phyloP scores from a whole-genome alignment of 2,888 invertebrate genomes.

The Apamea sordens region DNA sequence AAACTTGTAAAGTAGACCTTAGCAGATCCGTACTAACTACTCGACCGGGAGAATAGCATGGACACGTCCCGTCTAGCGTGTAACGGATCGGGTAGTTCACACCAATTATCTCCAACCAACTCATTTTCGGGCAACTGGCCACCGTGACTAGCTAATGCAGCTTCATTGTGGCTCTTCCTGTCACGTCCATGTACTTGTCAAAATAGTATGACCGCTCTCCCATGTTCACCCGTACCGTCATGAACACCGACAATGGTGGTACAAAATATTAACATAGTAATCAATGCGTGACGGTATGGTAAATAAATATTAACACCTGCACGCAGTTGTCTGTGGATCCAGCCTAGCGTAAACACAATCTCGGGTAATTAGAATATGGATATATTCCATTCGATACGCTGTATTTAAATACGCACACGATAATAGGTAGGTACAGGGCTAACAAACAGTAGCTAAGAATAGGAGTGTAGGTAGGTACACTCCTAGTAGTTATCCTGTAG shows the following conservation, averaged over 20 bases:
- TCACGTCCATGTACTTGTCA: slow-evolving; percentile 11
- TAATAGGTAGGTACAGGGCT: slow-evolving; percentile 35
- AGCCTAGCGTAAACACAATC: slow-evolving; percentile 66
- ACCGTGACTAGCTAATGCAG: slow-evolving; percentile 35
- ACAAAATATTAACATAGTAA: slow-evolving; percentile 61
- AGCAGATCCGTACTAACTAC: slow-evolving; percentile 54
- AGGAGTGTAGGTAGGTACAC: background rate
- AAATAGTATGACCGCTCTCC: slow-evolving; percentile 25
- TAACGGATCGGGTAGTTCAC: slow-evolving; percentile 36
- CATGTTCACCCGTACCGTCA: slow-evolving; percentile 22
- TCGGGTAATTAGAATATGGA: slow-evolving; percentile 61
- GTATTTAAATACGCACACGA: slow-evolving; percentile 55
- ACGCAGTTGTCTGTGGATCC: slow-evolving; percentile 51
- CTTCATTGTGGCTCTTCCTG: slow-evolving; percentile 52
- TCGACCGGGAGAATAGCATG: slow-evolving; percentile 25
- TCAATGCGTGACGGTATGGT: slow-evolving; percentile 63
- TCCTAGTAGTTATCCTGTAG: too few species aligned
- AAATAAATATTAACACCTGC: slow-evolving; percentile 69
- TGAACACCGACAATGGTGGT: slow-evolving; percentile 49
- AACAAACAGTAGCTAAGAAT: slow-evolving; percentile 1
- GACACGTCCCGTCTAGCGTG: slow-evolving; percentile 34
- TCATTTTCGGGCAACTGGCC: slow-evolving; percentile 33
- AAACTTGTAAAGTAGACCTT: slow-evolving; percentile 54
- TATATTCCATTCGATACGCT: slow-evolving; percentile 56
- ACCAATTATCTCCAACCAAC: slow-evolving; percentile 9